Evolutionary conservation across 2,888 invertebrate species (phyloP).

Genomic region (Platycheirus albimanus): DNA sequence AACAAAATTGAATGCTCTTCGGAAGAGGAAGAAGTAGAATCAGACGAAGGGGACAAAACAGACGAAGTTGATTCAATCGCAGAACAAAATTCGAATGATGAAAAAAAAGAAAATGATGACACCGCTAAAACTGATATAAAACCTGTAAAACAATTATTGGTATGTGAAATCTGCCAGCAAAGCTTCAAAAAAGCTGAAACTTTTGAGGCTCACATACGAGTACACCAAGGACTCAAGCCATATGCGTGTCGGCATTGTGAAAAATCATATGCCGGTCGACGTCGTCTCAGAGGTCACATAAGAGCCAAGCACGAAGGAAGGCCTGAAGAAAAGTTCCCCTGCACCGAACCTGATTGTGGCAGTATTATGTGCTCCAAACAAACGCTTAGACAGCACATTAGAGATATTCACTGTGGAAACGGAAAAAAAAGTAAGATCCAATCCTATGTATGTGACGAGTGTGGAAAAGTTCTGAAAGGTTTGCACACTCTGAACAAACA

Average conservation of each 20-base stretch:
- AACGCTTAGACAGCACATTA: slow-evolving; percentile 79
- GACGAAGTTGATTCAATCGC: too few relatives aligned
- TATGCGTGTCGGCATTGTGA: slow-evolving; percentile 80
- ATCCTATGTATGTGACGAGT: slow-evolving; percentile 79
- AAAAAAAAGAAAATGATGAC: slow-evolving; percentile 73
- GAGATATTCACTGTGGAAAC: slow-evolving; percentile 78
- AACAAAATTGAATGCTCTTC: not conserved
- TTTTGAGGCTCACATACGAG: slow-evolving; percentile 80
- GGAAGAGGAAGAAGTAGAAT: too few relatives aligned
- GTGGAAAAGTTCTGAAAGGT: slow-evolving; percentile 80
- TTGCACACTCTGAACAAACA: slow-evolving; percentile 80
- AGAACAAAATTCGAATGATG: too few relatives aligned
- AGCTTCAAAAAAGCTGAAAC: slow-evolving; percentile 79
- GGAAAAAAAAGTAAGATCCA: slow-evolving; percentile 76
- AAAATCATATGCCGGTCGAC: slow-evolving; percentile 79
- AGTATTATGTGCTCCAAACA: slow-evolving; percentile 79
- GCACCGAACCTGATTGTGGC: slow-evolving; percentile 78
- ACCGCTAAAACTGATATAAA: slow-evolving; percentile 11
- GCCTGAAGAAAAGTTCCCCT: slow-evolving; percentile 46
- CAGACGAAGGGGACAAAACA: too few relatives aligned
- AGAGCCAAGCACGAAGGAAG: slow-evolving; percentile 79
- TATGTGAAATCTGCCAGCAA: slow-evolving; percentile 80
- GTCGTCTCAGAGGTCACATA: slow-evolving; percentile 79
- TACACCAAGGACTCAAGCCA: slow-evolving; percentile 80
- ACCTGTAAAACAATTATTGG: slow-evolving; percentile 74